These are phyloP conservation scores for Petrocephalus schoutedeni DNA, from an alignment of 2,797 vertebrate genomes.

Conservation along the genomic window DNA sequence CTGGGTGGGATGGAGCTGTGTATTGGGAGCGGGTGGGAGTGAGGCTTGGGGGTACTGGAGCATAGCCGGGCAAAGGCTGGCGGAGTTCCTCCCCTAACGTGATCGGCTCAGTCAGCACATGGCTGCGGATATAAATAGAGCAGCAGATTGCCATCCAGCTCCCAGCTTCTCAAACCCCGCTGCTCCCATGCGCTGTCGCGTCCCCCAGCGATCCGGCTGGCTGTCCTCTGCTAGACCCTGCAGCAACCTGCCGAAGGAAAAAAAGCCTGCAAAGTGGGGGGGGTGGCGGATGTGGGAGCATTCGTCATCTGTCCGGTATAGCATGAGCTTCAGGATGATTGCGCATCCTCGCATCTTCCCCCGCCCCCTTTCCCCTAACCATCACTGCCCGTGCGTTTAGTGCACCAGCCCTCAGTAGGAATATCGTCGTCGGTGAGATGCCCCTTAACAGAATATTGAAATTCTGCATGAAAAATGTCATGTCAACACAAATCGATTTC, in stretches of 20 bases:
- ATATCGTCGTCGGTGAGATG: background rate
- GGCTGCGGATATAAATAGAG: constrained; percentile 20
- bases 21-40: background rate
- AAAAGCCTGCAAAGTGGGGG: background rate
- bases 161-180: background rate
- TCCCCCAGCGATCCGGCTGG: background rate
- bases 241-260: background rate
- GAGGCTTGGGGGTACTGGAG: background rate
- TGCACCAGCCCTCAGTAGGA: background rate
- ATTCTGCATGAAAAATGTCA: background rate
- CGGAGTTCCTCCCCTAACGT: background rate
- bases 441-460: background rate
- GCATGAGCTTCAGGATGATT: background rate
- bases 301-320: background rate
- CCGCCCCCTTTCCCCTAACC: too few relatives aligned
- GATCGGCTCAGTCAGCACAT: background rate
- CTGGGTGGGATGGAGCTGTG: background rate
- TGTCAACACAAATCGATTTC: background rate
- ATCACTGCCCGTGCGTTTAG: background rate
- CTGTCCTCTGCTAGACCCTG: constrained; percentile 1
- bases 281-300: background rate
- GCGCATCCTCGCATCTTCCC: background rate
- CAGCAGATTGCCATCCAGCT: constrained; percentile 17
- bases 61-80: background rate
- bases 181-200: background rate